Evolutionary conservation across 2,888 invertebrate species (phyloP), one percentile per base, ranked within the genome.

Genomic region (Leucania comma): DNA sequence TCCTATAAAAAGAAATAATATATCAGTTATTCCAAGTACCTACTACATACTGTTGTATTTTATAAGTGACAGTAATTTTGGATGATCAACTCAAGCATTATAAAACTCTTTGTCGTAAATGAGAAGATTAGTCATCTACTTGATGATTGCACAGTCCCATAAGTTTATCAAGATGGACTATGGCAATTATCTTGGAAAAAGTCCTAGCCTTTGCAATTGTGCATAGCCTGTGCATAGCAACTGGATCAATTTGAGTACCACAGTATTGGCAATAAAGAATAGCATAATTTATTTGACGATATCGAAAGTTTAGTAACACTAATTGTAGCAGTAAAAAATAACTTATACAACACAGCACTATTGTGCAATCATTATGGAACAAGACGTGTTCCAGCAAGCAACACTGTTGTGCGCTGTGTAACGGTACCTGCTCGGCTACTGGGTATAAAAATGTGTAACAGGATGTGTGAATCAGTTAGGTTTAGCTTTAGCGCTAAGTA

Each of bases 361-460:
- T 9, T 20, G n/a, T 69, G 48, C 17, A 26, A 42, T 48, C 17
- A 53, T 72, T 57, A 57, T 57, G 35, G 22, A 35, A 60, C 26
- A 32, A 3, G 32, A 10, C 42, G 58, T 54, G 65, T 83, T 79
- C 68, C 80, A 80, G 51, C 68, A 63, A 70, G 46, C 35, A 46
- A 68, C 69, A 69, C 67, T 17, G 66, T 70, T 69, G 62, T 60
- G 58, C 48, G 42, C 72, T 10, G 72, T 66, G 50, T 79, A 84
- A 81, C 84, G 75, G 75, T 81, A 66, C 48, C 22, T 57, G n/a
- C 14, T 22, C 61, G 59, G 80, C 62, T 72, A 68, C 74, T 64
- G 70, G 60, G 8, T 53, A 81, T 77, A 76, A 75, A 79, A 84
- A 83, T 83, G 76, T 84, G 20, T 84, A 82, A 84, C 84, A 84